These are phyloP conservation scores for Heliocidaris tuberculata DNA, from an alignment of 35 echinoderm and acorn worm genomes.

Conservation along the genomic window DNA sequence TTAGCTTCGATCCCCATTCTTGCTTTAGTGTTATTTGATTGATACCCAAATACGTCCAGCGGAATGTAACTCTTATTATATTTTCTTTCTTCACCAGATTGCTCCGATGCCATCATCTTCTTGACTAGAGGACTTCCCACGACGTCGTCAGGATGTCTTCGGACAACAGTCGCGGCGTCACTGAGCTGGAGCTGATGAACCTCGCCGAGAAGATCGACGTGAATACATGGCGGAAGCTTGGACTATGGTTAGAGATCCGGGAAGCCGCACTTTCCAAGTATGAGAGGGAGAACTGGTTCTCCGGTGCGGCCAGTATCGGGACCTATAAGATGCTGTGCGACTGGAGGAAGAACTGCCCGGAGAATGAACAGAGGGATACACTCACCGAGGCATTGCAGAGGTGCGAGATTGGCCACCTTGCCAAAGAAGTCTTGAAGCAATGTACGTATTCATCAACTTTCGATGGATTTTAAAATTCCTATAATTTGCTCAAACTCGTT, in stretches of 20 bases:
- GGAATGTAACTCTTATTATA: no score
- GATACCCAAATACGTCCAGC: no score
- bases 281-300: conserved; percentile 47
- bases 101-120: background rate
- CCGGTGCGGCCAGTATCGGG: conserved; percentile 20
- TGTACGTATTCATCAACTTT: background rate
- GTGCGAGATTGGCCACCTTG: background rate
- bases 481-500: no score
- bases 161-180: background rate
- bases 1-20: no score
- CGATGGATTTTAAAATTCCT: no score
- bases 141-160: background rate
- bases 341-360: conserved; percentile 16
- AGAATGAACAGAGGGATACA: background rate
- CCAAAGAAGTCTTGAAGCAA: conserved; percentile 27
- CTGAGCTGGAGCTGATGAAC: conserved; percentile 28
- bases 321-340: conserved; percentile 44
- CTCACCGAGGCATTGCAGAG: conserved; percentile 32
- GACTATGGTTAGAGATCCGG: conserved; percentile 18
- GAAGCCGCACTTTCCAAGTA: conserved; percentile 36
- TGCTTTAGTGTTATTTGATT: no score
- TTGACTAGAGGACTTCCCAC: background rate
- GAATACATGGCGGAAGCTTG: conserved; percentile 28
- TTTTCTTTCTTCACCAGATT: no score
- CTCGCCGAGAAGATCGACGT: conserved; percentile 35